Conservation (phyloP, 2,888 invertebrate species). For the Cephus rjabovi region DNA sequence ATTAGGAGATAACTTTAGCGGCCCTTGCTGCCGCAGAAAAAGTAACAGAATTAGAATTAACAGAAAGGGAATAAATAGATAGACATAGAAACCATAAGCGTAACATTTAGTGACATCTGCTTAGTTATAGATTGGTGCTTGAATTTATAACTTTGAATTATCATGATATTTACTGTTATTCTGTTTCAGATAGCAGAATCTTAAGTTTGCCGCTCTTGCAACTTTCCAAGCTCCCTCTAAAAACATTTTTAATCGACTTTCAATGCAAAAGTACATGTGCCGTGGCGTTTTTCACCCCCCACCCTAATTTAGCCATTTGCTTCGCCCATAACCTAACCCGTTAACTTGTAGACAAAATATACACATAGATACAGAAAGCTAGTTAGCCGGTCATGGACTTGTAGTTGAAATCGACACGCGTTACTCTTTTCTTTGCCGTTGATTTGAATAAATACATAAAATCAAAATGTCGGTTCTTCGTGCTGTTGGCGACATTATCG, state of each 20-base stretch:
- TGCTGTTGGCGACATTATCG: slow-evolving; percentile 71
- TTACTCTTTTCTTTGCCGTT: background rate
- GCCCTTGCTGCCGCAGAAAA: background rate
- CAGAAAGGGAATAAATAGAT: background rate
- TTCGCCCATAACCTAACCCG: background rate
- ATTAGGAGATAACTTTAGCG: no score
- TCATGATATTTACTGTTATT: background rate
- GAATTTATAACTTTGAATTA: background rate
- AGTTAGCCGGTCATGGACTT: background rate
- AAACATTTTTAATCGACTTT: background rate
- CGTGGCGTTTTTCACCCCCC: background rate
- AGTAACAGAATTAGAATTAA: background rate
- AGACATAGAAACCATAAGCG: background rate
- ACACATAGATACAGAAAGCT: background rate
- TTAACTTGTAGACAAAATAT: no score
- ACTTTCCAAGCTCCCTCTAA: background rate
- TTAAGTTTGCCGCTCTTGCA: background rate
- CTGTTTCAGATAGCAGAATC: background rate
- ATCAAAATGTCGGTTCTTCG: slow-evolving; percentile 66
- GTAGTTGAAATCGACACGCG: background rate
- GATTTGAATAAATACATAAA: background rate
- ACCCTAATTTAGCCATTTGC: background rate
- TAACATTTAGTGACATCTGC: background rate
- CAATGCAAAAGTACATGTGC: background rate
- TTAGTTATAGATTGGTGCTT: background rate